phyloP scores from a whole-genome alignment of 2,113 vertebrate species.

The Pavo muticus region DNA sequence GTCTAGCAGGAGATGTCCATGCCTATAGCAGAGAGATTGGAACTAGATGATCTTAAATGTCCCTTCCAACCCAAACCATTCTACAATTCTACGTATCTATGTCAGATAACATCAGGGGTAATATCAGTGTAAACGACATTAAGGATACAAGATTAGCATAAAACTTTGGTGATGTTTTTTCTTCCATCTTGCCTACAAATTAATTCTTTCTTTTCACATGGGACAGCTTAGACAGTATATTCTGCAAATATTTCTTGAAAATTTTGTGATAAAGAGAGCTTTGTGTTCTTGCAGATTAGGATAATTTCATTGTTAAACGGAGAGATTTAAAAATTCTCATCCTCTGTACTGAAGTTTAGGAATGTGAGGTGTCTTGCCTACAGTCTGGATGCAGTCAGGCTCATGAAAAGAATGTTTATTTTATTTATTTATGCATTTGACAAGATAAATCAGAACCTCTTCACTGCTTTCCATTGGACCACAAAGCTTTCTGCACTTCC shows the following conservation, averaged over 20 bases:
- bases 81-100: neutral
- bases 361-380: neutral
- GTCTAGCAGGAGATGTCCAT: too few relatives aligned
- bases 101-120: neutral
- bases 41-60: too few relatives aligned
- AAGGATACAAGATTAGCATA: neutral
- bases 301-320: neutral
- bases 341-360: neutral
- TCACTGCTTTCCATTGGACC: neutral
- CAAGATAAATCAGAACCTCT: neutral
- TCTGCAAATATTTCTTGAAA: neutral
- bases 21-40: too few relatives aligned
- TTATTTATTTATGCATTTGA: neutral
- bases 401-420: neutral
- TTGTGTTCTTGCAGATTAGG: neutral
- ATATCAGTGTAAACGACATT: neutral
- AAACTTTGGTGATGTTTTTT: neutral
- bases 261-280: accelerated
- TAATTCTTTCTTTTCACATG: neutral
- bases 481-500: neutral
- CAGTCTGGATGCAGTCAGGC: accelerated
- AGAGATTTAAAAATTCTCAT: neutral
- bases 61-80: too few relatives aligned
- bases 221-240: neutral
- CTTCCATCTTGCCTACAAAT: neutral